Conservation (phyloP, 1,140 invertebrate species). For the Drosophila erecta region DNA sequence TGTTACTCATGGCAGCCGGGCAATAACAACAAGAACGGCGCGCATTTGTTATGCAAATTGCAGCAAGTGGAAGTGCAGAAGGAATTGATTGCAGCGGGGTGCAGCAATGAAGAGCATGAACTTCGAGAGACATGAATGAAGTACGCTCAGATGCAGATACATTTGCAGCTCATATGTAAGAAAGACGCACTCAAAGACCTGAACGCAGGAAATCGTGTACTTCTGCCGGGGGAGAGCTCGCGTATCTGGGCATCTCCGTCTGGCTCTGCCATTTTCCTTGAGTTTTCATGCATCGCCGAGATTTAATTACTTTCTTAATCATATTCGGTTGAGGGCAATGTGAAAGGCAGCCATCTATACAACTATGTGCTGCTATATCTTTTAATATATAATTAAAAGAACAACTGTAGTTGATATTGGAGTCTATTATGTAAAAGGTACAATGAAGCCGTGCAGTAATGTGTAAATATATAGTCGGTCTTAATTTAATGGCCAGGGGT, state of each 20-base stretch:
- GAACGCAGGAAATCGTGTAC: conserved; percentile 33
- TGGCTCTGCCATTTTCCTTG: conserved; percentile 39
- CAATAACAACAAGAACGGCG: conserved; percentile 45
- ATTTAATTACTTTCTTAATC: conserved; percentile 81
- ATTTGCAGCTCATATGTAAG: neutral
- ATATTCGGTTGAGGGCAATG: conserved; percentile 65
- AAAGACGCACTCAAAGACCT: conserved; percentile 16
- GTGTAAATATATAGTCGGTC: conserved; percentile 9
- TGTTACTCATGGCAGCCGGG: conserved; percentile 76
- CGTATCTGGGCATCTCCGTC: conserved; percentile 48
- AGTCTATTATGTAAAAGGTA: conserved; percentile 8
- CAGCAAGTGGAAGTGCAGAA: conserved; percentile 58
- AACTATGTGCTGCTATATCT: conserved; percentile 27
- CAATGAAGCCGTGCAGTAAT: conserved; percentile 11
- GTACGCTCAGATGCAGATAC: conserved; percentile 10
- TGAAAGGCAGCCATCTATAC: conserved; percentile 54
- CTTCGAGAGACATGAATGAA: conserved; percentile 60
- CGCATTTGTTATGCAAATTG: conserved; percentile 56
- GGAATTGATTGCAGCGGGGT: conserved; percentile 59
- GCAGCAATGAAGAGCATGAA: conserved; percentile 56
- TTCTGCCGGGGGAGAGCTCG: conserved; percentile 1
- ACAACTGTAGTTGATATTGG: conserved; percentile 16
- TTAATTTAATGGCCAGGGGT: neutral
- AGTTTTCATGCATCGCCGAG: conserved; percentile 77
- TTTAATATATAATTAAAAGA: conserved; percentile 19